Evolutionary conservation across 2,113 vertebrate species (phyloP).

Genomic region (Hipposideros armiger): DNA sequence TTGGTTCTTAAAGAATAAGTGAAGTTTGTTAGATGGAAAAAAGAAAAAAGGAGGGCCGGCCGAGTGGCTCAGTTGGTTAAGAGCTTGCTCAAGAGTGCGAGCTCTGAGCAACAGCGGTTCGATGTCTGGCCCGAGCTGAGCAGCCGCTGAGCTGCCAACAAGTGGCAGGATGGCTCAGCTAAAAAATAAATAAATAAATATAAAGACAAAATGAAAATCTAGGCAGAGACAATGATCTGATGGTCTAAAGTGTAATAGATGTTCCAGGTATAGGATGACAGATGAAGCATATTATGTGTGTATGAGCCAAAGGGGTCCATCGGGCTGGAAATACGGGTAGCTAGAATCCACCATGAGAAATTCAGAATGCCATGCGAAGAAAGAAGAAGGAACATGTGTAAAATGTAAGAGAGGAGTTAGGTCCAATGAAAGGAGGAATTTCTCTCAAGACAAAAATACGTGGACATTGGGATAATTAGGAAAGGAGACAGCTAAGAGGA

Average conservation of each 20-base stretch:
- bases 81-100: too few species aligned
- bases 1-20: background rate
- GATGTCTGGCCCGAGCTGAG: too few species aligned
- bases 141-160: too few species aligned
- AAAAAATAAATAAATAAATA: too few species aligned
- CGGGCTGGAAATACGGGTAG: background rate
- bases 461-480: background rate
- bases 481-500: background rate
- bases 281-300: too few species aligned
- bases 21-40: background rate
- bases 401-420: background rate
- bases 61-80: too few species aligned
- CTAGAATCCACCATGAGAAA: background rate
- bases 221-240: background rate
- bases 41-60: background rate
- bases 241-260: accelerated
- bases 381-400: background rate
- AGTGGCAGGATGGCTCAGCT: too few species aligned
- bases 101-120: too few species aligned
- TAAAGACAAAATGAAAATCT: background rate
- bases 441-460: background rate
- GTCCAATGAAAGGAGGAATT: background rate
- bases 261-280: background rate
- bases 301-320: accelerated
- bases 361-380: background rate